These are phyloP conservation scores for Fringilla coelebs DNA, from an alignment of 2,797 vertebrate genomes.

Conservation along the genomic window DNA sequence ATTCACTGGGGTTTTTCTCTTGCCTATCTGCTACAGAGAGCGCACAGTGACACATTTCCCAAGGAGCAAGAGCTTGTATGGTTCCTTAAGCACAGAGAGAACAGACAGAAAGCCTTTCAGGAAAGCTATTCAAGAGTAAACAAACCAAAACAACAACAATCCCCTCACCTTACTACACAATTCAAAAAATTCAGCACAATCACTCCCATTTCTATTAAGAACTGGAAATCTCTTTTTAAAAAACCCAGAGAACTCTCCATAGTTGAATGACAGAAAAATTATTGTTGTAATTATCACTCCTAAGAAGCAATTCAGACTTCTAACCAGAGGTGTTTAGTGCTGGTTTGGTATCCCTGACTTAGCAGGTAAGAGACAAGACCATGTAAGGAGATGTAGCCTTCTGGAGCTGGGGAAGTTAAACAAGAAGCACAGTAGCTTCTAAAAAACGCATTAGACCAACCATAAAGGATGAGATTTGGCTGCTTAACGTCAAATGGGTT, in stretches of 20 bases:
- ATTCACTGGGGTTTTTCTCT: neutral
- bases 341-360: neutral
- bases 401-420: neutral
- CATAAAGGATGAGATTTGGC: slow-evolving; percentile 11
- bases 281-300: neutral
- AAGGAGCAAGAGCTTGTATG: neutral
- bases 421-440: neutral
- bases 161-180: neutral
- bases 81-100: neutral
- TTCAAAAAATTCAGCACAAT: neutral
- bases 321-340: neutral
- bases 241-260: neutral
- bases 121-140: neutral
- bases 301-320: neutral
- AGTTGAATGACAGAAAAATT: neutral
- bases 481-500: slow-evolving; percentile 22
- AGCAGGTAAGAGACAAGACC: neutral
- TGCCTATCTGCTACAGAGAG: neutral
- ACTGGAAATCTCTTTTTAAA: neutral
- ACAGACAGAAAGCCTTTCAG: neutral
- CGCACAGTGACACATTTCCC: neutral
- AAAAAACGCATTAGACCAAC: neutral
- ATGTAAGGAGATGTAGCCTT: neutral
- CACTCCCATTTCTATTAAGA: neutral
- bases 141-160: neutral